Conservation (phyloP, 2,797 vertebrate species). For the Mormyrops attenuatus region DNA sequence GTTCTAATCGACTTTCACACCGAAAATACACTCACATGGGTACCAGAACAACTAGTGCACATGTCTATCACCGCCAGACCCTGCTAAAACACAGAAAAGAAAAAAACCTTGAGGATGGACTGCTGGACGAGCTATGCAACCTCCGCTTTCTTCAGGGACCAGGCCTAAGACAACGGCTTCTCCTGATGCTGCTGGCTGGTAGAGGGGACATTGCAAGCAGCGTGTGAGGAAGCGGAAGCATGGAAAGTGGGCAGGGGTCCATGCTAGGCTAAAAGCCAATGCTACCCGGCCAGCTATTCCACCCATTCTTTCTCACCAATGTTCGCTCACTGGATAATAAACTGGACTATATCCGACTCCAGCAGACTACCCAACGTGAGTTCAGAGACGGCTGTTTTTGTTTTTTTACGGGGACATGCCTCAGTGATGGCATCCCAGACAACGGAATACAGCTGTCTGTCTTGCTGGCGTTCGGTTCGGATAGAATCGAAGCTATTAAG, state of each 20-base stretch:
- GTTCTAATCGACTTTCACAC: background rate
- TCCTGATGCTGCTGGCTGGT: background rate
- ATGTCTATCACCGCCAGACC: background rate
- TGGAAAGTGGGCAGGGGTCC: background rate
- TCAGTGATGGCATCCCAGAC: background rate
- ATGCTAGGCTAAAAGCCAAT: background rate
- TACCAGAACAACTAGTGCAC: background rate
- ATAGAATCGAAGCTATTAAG: background rate
- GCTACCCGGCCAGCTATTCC: background rate
- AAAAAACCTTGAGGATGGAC: background rate
- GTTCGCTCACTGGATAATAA: background rate
- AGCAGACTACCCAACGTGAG: background rate
- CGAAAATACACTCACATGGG: background rate
- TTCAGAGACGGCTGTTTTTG: background rate
- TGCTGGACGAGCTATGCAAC: background rate
- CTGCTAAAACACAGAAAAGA: background rate
- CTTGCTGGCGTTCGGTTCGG: background rate
- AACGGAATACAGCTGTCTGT: background rate
- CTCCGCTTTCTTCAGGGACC: background rate
- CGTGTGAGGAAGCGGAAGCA: background rate
- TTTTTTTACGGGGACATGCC: background rate
- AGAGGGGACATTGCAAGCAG: background rate
- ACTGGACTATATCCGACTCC: background rate
- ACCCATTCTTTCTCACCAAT: background rate
- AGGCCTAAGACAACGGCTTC: background rate